Conservation (phyloP, 1,140 invertebrate species). For the Paralvinella palmiformis region DNA sequence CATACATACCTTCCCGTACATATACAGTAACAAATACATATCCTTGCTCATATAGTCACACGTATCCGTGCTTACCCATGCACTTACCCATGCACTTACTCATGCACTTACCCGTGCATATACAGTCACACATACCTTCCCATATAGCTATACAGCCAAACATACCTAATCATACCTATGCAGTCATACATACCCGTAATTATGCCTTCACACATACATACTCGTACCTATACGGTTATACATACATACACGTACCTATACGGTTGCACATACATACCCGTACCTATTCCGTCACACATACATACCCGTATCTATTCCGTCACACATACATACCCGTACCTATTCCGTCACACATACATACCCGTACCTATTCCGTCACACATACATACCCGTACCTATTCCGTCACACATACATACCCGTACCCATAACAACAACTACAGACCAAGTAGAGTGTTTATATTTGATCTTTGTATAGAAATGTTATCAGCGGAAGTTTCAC, state of each 20-base stretch:
- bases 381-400: no score
- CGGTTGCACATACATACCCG: neutral
- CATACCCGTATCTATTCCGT: no score
- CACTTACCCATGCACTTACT: conserved; percentile 2
- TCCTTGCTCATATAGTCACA: neutral
- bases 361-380: no score
- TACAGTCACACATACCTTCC: neutral
- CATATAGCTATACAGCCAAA: neutral
- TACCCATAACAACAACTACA: no score
- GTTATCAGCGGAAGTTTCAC: no score
- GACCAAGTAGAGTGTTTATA: no score
- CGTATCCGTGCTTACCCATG: neutral
- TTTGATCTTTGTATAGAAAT: no score
- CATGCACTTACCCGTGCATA: conserved; percentile 6
- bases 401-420: no score
- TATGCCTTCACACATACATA: neutral
- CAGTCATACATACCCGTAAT: neutral
- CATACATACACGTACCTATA: neutral
- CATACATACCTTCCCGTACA: neutral
- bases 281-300: neutral
- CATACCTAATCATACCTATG: neutral
- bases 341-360: no score
- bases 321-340: no score
- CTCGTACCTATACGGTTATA: neutral
- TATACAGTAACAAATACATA: neutral